Evolutionary conservation across 1,140 invertebrate species (phyloP).

Genomic region (Calosoma granatense): DNA sequence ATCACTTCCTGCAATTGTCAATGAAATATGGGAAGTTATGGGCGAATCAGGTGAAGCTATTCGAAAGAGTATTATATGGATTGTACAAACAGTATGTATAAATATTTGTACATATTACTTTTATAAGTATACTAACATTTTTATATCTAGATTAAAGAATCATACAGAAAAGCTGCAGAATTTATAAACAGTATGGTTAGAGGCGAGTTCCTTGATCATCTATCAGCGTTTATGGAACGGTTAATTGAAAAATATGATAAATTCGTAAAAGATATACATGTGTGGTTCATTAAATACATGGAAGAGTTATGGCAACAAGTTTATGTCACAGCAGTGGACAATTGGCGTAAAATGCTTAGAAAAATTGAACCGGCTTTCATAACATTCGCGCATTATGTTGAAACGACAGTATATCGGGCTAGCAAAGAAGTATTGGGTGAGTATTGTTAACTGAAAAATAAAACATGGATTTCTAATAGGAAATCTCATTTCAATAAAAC

Average conservation of each 20-base stretch:
- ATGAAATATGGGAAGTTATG: conserved; percentile 73
- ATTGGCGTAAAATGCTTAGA: conserved; percentile 59
- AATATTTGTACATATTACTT: background rate
- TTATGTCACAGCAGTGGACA: conserved; percentile 45
- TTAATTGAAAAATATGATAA: conserved; percentile 65
- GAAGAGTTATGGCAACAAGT: conserved; percentile 59
- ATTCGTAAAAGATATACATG: conserved; percentile 65
- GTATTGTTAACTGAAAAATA: conserved; percentile 11
- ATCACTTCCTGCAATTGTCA: conserved; percentile 63
- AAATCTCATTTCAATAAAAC: conserved; percentile 1
- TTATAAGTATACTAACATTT: background rate
- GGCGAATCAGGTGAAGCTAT: conserved; percentile 69
- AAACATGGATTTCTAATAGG: no score
- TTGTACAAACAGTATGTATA: conserved; percentile 49
- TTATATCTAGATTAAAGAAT: conserved; percentile 45
- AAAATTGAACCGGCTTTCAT: conserved; percentile 67
- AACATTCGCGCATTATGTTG: conserved; percentile 60
- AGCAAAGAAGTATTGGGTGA: conserved; percentile 54
- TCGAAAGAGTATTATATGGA: conserved; percentile 59
- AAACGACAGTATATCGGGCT: conserved; percentile 59
- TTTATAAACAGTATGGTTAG: conserved; percentile 55
- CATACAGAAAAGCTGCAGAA: conserved; percentile 57
- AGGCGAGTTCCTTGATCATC: conserved; percentile 58
- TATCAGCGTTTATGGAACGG: conserved; percentile 54
- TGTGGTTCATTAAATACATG: conserved; percentile 62